Evolutionary conservation across 2,888 invertebrate genomes (phyloP), one percentile per base, ranked within the genome.

Genomic region (Phyllotreta cruciferae): DNA sequence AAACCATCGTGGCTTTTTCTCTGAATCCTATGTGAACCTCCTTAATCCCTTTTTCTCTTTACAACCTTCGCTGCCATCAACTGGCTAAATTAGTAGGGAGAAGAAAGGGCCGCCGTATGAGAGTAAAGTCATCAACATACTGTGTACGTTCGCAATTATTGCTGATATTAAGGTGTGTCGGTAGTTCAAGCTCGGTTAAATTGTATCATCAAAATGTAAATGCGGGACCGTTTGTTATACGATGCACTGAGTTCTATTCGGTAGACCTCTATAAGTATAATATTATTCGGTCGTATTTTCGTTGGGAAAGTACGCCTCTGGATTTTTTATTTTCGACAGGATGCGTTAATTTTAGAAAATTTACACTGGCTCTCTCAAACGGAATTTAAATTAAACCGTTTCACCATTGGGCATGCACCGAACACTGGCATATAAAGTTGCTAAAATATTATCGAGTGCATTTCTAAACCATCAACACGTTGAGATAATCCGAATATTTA

Each of bases 321-420:
- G 11, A 10, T 24, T 47, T 47, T 13, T 47, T 5, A 47, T 47
- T 47, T 47, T 9, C 8, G 34, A 47, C 8, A 14, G 47, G 47
- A 13, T 47, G 38, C 10, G 60, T 60, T 67, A 67, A 67, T 63
- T 64, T 67, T 67, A 67, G 67, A 67, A 60, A 57, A 49, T 67
- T 62, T 62, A 64, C 56, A 64, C 64, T 57, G 60, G 63, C 64
- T 60, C 56, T 66, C 64, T 56, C 57, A 60, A 64, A 60, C 47
- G 64, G 67, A 67, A 64, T 64, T 62, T 67, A 67, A 67, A 67
- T 67, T 54, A 56, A 66, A 44, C 50, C 56, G 45, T 66, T 66
- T 60, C 60, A 60, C 55, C 24, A 24, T 24, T 24, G 60, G 52
- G 53, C 60, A 57, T 64, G 57, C 61, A 61, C 57, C 54, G 64